Evolutionary conservation across 2,797 vertebrate genomes (phyloP).

Genomic region (Hafferia zeledoni): DNA sequence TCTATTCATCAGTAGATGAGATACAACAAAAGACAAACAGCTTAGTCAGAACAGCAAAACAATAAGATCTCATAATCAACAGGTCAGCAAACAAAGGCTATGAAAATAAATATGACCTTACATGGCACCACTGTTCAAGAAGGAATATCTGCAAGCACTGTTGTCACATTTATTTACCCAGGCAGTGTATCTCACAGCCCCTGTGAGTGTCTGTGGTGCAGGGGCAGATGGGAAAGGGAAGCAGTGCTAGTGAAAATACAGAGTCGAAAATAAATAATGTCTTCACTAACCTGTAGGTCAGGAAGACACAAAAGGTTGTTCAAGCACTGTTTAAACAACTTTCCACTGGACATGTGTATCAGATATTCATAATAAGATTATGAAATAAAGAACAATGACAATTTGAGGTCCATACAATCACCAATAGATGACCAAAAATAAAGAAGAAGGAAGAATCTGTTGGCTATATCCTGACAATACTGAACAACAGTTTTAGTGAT

Average conservation of each 20-base stretch:
- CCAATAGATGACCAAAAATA: background rate
- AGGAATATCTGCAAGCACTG: constrained; percentile 25
- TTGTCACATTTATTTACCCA: constrained; percentile 48
- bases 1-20: constrained; percentile 44
- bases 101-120: constrained; percentile 59
- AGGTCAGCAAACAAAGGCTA: constrained; percentile 50
- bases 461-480: background rate
- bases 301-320: background rate
- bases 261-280: background rate
- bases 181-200: background rate
- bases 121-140: background rate
- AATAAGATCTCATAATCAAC: constrained; percentile 55
- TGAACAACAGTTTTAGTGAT: background rate
- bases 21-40: constrained; percentile 49
- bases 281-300: background rate
- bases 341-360: background rate
- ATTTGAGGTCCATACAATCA: background rate
- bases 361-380: background rate
- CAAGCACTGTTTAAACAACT: background rate
- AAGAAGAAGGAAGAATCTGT: background rate
- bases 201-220: background rate
- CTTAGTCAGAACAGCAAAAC: constrained; percentile 52
- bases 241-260: background rate
- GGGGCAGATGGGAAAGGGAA: background rate
- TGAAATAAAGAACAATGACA: background rate